Evolutionary conservation across 2,888 invertebrate species (phyloP).

Genomic region (Lepidocyrtoides sp.): DNA sequence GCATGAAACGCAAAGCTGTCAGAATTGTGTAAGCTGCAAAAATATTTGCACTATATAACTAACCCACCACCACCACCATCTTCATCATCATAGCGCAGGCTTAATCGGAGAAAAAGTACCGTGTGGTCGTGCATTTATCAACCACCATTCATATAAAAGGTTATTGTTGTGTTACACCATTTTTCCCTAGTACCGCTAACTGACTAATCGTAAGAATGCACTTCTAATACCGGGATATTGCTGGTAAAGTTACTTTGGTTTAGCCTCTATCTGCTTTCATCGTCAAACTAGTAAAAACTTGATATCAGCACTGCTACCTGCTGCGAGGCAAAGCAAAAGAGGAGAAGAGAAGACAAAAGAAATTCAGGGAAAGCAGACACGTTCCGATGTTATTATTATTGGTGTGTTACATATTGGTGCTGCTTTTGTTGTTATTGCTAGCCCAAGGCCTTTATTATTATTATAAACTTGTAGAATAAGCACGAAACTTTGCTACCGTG

Average conservation of each 20-base stretch:
- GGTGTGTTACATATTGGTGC: background rate
- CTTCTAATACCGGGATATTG: background rate
- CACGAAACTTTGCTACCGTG: background rate
- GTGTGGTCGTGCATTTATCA: background rate
- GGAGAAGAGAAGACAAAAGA: slow-evolving; percentile 6
- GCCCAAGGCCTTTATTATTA: background rate
- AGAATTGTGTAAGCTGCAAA: slow-evolving; percentile 47
- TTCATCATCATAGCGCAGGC: background rate
- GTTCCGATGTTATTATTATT: slow-evolving; percentile 7
- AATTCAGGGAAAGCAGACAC: background rate
- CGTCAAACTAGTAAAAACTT: background rate
- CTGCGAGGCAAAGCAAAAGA: slow-evolving; percentile 34
- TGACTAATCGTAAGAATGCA: background rate
- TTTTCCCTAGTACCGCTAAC: too few relatives aligned
- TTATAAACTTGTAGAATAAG: slow-evolving; percentile 33
- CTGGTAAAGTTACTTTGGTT: slow-evolving; percentile 1
- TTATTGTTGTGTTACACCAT: too few relatives aligned
- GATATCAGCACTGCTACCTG: slow-evolving; percentile 42
- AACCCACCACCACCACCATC: background rate
- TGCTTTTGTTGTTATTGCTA: slow-evolving; percentile 4
- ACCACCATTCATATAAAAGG: too few relatives aligned
- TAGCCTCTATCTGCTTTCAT: slow-evolving; percentile 23
- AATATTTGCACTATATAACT: slow-evolving; percentile 42
- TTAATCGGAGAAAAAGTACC: too few relatives aligned
- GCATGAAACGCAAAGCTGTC: slow-evolving; percentile 49